phyloP scores from a whole-genome alignment of 2,113 vertebrate species.

The Coreoperca whiteheadi region DNA sequence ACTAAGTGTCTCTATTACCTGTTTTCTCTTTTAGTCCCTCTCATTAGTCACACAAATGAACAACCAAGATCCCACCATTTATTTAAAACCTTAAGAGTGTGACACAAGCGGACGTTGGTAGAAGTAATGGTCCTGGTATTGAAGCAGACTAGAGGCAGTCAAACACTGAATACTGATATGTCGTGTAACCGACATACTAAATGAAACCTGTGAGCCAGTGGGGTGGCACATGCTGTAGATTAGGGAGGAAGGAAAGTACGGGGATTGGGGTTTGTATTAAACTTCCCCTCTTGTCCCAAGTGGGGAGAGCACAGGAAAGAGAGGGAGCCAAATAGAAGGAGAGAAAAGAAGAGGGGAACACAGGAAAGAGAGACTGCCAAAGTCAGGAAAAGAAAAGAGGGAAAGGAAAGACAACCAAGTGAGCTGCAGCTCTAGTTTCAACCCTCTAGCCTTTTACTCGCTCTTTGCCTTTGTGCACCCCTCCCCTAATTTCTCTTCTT shows the following conservation, averaged over 20 bases:
- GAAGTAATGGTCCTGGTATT: not conserved
- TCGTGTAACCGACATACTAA: constrained; percentile 2
- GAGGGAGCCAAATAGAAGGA: constrained; percentile 76
- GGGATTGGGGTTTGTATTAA: constrained; percentile 73
- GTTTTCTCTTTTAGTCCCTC: not conserved
- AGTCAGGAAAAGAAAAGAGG: constrained; percentile 72
- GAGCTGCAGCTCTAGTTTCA: constrained; percentile 77
- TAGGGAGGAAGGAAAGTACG: constrained; percentile 73
- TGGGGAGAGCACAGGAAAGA: constrained; percentile 90
- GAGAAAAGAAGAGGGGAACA: constrained; percentile 74
- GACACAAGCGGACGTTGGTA: not conserved
- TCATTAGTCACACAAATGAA: not conserved
- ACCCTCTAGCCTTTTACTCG: constrained; percentile 64
- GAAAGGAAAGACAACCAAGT: constrained; percentile 78
- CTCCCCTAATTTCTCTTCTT: constrained; percentile 43
- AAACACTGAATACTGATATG: constrained; percentile 2
- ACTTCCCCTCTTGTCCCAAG: constrained; percentile 78
- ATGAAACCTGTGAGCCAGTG: constrained; percentile 41
- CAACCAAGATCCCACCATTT: not conserved
- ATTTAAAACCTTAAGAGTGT: not conserved
- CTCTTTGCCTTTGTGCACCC: constrained; percentile 45
- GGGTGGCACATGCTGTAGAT: constrained; percentile 81
- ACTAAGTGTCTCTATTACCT: not conserved
- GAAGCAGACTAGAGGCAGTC: not conserved
- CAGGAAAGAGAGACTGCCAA: constrained; percentile 77